Evolutionary conservation across 2,888 invertebrate genomes (phyloP), one percentile per base, ranked within the genome.

Genomic region (Sipha maydis): DNA sequence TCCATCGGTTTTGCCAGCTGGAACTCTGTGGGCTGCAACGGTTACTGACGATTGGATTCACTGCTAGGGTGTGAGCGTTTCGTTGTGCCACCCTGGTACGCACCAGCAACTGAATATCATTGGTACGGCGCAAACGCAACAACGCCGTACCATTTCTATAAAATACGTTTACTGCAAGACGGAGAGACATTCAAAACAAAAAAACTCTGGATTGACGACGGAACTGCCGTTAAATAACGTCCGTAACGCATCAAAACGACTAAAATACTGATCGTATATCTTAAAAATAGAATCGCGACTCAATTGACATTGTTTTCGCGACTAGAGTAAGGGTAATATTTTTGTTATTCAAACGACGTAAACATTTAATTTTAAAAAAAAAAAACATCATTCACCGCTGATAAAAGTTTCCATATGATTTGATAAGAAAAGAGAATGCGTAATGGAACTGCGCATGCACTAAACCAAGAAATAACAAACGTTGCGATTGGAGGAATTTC

Each of bases 1-100:
- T 91, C 82, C 91, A 90, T 80, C 90, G 90, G n/a, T 90, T 89
- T 82, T 91, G 91, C 80, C 88, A 88, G 25, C 75, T 41, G 19
- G 88, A 80, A 54, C 82, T 76, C 25, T 41, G 75, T 19, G 79
- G 73, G 69, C 69, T 85, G 34, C 34, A 34, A 31, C 34, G 34
- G 25, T 54, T 48, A 38, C 8, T n/a, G 9, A 48, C 73, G 28
- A 54, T 21, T 11, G 82, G 38, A 61, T 88, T 80, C 80, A 88
- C 80, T 61, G 82, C 88, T 75, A 56, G 75, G 31, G 88, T 75
- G n/a, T 80, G 88, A 17, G 61, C 75, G 48, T 9, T 48, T 5
- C 80, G 38, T 3, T 82, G 73, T 69, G 61, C 88, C 61, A 17
- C 56, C 25, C 67, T 41, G 19, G 82, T 82, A 21, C 75, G 80